phyloP scores from a whole-genome alignment of 1,140 invertebrate species.

The Drosophila fuyamai region DNA sequence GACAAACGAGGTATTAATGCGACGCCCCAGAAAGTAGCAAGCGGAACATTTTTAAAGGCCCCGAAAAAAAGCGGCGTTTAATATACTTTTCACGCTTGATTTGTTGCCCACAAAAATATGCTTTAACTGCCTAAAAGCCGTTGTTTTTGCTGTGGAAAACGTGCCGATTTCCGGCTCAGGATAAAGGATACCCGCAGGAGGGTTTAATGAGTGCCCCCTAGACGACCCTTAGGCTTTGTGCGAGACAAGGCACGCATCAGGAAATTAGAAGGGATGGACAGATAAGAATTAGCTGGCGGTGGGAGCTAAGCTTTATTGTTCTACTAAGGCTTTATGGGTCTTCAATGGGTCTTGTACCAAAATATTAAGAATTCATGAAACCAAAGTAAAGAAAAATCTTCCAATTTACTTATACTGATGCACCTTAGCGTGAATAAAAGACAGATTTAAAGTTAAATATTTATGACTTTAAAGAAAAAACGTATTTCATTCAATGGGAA shows the following conservation, averaged over 20 bases:
- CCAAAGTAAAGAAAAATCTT: neutral
- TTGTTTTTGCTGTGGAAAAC: constrained; percentile 24
- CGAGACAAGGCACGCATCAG: constrained; percentile 30
- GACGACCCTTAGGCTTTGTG: constrained; percentile 12
- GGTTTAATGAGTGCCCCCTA: constrained; percentile 37
- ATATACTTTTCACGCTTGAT: constrained; percentile 49
- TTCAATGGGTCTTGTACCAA: neutral
- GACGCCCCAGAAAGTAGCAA: constrained; percentile 30
- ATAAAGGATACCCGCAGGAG: constrained; percentile 42
- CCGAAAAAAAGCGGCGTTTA: constrained; percentile 12
- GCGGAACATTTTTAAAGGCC: constrained; percentile 55
- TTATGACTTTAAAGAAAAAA: too few species aligned
- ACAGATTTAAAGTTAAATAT: too few species aligned
- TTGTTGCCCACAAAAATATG: constrained; percentile 48
- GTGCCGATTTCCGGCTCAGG: constrained; percentile 42
- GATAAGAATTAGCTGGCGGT: constrained; percentile 28
- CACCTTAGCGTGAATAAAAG: too few species aligned
- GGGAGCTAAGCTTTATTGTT: constrained; percentile 16
- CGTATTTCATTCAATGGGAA: too few species aligned
- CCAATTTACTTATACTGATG: too few species aligned
- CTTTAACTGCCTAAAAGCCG: constrained; percentile 31
- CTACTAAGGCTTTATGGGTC: neutral
- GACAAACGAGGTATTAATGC: constrained; percentile 48
- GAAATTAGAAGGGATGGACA: constrained; percentile 17
- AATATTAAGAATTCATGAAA: neutral